Evolutionary conservation across 2,888 invertebrate species (phyloP).

Genomic region (Macaria liturata): DNA sequence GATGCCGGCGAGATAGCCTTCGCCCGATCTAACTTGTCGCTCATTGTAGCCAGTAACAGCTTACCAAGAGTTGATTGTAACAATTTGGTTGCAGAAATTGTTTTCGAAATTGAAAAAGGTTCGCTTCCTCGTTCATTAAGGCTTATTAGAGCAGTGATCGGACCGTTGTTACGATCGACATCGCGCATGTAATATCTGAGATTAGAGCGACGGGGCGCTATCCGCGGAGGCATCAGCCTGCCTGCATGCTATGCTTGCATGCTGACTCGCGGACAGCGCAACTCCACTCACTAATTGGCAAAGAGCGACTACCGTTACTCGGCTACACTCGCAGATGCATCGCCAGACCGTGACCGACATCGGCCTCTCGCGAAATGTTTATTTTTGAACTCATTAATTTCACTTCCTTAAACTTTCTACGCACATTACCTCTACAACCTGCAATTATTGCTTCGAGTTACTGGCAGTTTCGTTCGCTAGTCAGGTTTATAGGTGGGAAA

Average conservation of each 20-base stretch:
- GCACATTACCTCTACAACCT: constrained; percentile 25
- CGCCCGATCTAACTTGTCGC: neutral
- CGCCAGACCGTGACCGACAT: constrained; percentile 46
- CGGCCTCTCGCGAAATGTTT: constrained; percentile 41
- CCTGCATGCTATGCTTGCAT: constrained; percentile 29
- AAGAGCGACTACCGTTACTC: constrained; percentile 46
- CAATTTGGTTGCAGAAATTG: constrained; percentile 5
- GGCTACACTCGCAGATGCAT: constrained; percentile 38
- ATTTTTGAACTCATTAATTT: constrained; percentile 46
- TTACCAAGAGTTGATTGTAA: no score
- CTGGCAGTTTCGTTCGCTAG: constrained; percentile 13
- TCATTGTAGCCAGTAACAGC: neutral
- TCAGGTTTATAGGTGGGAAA: constrained; percentile 25
- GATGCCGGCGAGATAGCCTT: constrained; percentile 10
- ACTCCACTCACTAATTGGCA: constrained; percentile 46
- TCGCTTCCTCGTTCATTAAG: constrained; percentile 18
- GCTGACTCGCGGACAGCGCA: constrained; percentile 24
- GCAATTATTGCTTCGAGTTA: constrained; percentile 18
- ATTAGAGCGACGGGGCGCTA: constrained; percentile 22
- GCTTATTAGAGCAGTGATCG: constrained; percentile 16
- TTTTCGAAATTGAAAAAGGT: constrained; percentile 13
- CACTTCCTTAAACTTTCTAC: constrained; percentile 45
- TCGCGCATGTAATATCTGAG: constrained; percentile 21
- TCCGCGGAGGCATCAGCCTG: constrained; percentile 31
- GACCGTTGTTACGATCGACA: constrained; percentile 29